A percentile compares a stretch with the other conserved stretches of the same genome.
Conservation (phyloP, 2,888 invertebrate species). For the Rhamnusium bicolor region DNA sequence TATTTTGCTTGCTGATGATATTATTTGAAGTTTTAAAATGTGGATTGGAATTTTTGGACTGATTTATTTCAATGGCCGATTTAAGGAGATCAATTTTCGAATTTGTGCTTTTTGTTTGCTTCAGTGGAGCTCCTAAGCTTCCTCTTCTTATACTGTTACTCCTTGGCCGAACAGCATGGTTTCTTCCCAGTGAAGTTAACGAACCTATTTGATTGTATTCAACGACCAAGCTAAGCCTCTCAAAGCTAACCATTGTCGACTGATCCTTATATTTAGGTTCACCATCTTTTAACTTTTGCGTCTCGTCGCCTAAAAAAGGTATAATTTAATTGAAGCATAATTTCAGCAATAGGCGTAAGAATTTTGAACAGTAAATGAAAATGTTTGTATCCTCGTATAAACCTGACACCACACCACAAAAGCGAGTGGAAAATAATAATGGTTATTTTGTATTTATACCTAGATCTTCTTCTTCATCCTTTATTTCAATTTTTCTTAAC, state of each 20-base stretch:
- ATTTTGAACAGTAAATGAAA: no score
- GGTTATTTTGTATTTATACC: no score
- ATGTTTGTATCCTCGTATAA: no score
- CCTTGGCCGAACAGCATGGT: conserved; percentile 61
- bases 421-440: no score
- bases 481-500: conserved; percentile 76
- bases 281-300: conserved; percentile 75
- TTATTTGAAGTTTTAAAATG: conserved; percentile 54
- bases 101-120: conserved; percentile 71
- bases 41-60: conserved; percentile 62
- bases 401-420: no score
- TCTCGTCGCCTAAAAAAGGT: conserved; percentile 71
- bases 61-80: conserved; percentile 81
- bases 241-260: conserved; percentile 81
- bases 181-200: conserved; percentile 79
- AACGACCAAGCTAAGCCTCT: conserved; percentile 82
- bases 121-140: conserved; percentile 74
- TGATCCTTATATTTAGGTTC: conserved; percentile 80
- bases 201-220: conserved; percentile 85
- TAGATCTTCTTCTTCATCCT: conserved; percentile 49
- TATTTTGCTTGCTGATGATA: conserved; percentile 47
- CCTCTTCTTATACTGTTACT: conserved; percentile 72
- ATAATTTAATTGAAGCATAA: neutral
- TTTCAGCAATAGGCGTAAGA: no score
- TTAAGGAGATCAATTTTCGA: conserved; percentile 80